Conservation (phyloP, 2,797 vertebrate species). For the Phoxinus dragarum region DNA sequence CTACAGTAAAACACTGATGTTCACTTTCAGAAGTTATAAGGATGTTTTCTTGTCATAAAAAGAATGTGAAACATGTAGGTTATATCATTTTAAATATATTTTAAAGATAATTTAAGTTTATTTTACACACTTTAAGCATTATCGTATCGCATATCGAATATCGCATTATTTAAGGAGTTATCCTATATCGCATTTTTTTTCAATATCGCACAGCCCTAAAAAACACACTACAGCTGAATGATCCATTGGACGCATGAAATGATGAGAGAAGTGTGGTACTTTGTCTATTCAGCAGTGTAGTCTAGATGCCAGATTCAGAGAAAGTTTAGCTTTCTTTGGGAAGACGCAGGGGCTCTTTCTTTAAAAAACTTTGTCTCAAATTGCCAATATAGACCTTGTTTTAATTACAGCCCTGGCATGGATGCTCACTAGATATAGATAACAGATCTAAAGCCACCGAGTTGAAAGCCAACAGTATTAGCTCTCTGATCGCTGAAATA, state of each 20-base stretch:
- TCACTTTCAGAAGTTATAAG: no score
- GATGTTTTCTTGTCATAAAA: no score
- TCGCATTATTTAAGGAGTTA: no score
- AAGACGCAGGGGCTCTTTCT: conserved; percentile 26
- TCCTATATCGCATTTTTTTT: no score
- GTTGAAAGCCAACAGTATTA: conserved; percentile 61
- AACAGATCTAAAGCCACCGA: conserved; percentile 63
- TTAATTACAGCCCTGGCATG: conserved; percentile 64
- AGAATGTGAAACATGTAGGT: no score
- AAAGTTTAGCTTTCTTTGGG: conserved; percentile 29
- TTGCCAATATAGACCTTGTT: conserved; percentile 55
- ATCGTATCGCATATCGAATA: no score
- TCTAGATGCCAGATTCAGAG: conserved; percentile 10
- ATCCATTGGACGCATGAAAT: background rate
- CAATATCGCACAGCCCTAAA: no score
- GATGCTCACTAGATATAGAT: conserved; percentile 60
- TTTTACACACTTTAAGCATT: no score
- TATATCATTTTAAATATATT: no score
- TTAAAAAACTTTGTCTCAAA: conserved; percentile 57
- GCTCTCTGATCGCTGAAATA: conserved; percentile 58
- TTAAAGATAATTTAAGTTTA: no score
- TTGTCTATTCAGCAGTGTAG: conserved; percentile 21
- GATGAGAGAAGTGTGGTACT: conserved; percentile 26
- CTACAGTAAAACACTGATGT: no score
- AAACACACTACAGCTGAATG: conserved; percentile 1